Conservation (phyloP, 1,140 invertebrate species). For the Manduca sexta region DNA sequence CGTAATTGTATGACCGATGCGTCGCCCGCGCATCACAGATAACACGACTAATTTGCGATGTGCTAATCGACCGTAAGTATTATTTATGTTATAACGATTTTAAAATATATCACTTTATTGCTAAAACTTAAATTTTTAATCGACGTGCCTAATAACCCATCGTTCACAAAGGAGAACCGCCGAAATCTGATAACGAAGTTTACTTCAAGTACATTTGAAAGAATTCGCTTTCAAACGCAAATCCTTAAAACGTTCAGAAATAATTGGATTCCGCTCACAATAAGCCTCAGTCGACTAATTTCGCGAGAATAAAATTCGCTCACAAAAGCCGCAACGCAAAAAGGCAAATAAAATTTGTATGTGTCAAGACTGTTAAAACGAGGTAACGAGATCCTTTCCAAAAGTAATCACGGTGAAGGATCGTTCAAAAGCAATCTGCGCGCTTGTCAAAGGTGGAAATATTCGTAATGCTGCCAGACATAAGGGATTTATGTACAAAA, state of each 20-base stretch:
- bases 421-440: conserved; percentile 48
- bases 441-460: conserved; percentile 14
- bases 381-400: conserved; percentile 51
- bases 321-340: conserved; percentile 49
- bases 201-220: conserved; percentile 16
- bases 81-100: too few relatives aligned
- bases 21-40: conserved; percentile 17
- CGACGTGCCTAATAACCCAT: too few relatives aligned
- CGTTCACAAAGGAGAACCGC: background rate
- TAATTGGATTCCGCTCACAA: conserved; percentile 42
- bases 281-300: conserved; percentile 43
- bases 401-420: conserved; percentile 41
- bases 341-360: conserved; percentile 49
- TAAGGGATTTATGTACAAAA: background rate
- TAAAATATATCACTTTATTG: too few relatives aligned
- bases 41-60: conserved; percentile 29
- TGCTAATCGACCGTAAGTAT: conserved; percentile 18
- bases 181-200: conserved; percentile 12
- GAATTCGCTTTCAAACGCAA: conserved; percentile 13
- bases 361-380: conserved; percentile 64
- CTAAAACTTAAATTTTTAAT: too few relatives aligned
- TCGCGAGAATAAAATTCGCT: conserved; percentile 50
- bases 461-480: background rate
- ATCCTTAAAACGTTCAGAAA: conserved; percentile 22
- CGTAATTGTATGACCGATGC: conserved; percentile 22